Conservation (phyloP, 2,797 vertebrate species). For the Sebastes melanostomus region DNA sequence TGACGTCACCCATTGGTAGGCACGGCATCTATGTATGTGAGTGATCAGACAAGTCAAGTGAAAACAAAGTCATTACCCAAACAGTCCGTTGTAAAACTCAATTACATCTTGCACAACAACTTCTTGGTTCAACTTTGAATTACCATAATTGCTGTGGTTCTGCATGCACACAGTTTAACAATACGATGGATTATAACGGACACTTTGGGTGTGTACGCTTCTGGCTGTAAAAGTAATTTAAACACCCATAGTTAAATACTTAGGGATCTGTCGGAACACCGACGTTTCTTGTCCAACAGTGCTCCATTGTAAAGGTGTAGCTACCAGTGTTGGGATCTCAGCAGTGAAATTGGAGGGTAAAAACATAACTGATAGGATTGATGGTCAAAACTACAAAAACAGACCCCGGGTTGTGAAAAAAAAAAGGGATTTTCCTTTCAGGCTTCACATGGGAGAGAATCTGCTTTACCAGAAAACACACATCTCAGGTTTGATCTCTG, state of each 20-base stretch:
- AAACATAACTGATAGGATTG: not conserved
- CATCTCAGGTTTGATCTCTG: slow-evolving; percentile 62
- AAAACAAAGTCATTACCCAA: not conserved
- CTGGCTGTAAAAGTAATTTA: not conserved
- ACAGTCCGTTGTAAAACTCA: not conserved
- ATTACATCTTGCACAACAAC: not conserved
- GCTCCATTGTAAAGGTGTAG: not conserved
- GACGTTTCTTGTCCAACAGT: not conserved
- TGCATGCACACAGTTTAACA: not conserved
- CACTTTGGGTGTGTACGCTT: not conserved
- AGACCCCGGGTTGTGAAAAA: not conserved
- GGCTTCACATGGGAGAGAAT: slow-evolving; percentile 19
- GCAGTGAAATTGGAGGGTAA: not conserved
- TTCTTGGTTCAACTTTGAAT: not conserved
- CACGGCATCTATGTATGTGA: not conserved
- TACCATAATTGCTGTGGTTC: not conserved
- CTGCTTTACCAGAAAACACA: slow-evolving; percentile 54
- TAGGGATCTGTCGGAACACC: not conserved
- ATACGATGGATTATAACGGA: not conserved
- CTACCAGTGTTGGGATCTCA: not conserved
- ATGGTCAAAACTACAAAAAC: slow-evolving; percentile 7
- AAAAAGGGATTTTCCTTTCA: slow-evolving; percentile 1
- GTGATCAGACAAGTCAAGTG: not conserved
- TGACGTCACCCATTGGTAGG: not conserved
- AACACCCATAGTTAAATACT: not conserved